Percentiles rank a stretch among this genome's conserved stretches.
Conservation (phyloP, 2,113 vertebrate species). For the Triplophysa rosa region DNA sequence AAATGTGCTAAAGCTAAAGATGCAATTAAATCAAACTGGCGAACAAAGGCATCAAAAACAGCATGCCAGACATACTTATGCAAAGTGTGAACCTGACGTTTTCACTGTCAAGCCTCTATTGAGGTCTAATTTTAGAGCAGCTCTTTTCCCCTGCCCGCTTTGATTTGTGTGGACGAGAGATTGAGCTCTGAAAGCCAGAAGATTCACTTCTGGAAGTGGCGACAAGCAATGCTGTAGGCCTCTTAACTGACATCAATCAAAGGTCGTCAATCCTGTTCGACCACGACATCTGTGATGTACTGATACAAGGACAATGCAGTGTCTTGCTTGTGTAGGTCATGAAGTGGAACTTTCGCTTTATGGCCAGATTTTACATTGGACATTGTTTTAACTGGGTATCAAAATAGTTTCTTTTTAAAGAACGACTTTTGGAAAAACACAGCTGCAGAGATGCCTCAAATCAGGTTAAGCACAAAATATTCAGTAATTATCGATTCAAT, state of each 20-base stretch:
- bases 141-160: neutral
- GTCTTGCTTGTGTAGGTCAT: neutral
- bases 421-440: too few species aligned
- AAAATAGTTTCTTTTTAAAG: too few species aligned
- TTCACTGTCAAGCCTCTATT: neutral
- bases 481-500: too few species aligned
- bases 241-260: conserved; percentile 23
- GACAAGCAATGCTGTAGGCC: conserved; percentile 14
- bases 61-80: neutral
- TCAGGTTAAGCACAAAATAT: too few species aligned
- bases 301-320: neutral
- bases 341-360: neutral
- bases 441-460: too few species aligned
- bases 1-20: too few species aligned
- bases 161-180: conserved; percentile 9
- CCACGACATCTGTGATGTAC: conserved; percentile 4
- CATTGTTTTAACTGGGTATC: too few species aligned
- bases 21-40: neutral
- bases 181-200: conserved; percentile 3
- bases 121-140: conserved; percentile 11
- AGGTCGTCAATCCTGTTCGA: neutral
- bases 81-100: neutral
- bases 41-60: neutral
- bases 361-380: neutral
- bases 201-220: neutral